Conservation (phyloP, 2,888 invertebrate species). For the Norana najaformis region DNA sequence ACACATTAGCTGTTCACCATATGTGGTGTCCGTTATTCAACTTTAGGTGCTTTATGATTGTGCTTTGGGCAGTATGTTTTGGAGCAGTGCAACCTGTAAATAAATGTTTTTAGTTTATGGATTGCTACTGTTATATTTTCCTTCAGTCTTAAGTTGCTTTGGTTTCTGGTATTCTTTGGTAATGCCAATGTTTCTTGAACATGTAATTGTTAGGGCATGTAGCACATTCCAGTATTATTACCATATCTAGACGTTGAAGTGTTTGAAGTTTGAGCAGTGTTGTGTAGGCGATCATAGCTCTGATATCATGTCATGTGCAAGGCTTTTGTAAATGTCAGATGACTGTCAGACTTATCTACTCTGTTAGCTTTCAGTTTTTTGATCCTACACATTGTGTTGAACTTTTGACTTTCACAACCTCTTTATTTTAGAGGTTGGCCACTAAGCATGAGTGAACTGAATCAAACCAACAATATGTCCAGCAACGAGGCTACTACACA, state of each 20-base stretch:
- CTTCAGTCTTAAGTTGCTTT: background rate
- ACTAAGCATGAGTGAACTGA: constrained; percentile 9
- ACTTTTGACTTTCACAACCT: background rate
- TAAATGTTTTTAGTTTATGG: no score
- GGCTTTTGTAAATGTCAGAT: background rate
- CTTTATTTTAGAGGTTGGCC: background rate
- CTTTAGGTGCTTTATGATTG: no score
- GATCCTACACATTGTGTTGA: background rate
- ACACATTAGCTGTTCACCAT: no score
- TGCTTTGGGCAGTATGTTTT: no score
- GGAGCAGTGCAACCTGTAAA: no score
- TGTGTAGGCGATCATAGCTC: background rate
- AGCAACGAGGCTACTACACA: background rate
- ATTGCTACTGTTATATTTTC: no score
- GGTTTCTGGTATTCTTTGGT: background rate
- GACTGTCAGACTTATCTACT: background rate
- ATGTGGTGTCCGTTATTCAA: no score
- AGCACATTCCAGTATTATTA: background rate
- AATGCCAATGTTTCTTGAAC: background rate
- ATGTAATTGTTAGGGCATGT: background rate
- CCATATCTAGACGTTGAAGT: background rate
- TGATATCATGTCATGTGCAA: background rate
- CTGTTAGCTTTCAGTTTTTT: background rate
- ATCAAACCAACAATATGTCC: background rate
- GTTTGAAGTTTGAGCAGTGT: background rate